Evolutionary conservation across 2,797 vertebrate species (phyloP).

Genomic region (Malurus splendens): DNA sequence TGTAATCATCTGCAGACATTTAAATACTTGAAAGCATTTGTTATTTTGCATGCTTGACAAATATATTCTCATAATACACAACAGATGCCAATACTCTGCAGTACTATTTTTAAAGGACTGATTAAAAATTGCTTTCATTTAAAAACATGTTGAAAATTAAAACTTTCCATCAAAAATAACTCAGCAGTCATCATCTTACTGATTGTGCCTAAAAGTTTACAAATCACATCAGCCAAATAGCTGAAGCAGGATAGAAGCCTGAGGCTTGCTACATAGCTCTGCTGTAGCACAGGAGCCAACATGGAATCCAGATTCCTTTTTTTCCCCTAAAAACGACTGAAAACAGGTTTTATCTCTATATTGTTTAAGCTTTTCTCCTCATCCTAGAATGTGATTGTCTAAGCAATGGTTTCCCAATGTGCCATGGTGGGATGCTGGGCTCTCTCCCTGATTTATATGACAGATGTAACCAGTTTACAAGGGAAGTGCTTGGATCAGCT

Average conservation of each 20-base stretch:
- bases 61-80: constrained; percentile 11
- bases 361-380: neutral
- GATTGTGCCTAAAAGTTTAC: constrained; percentile 31
- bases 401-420: neutral
- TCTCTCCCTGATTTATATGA: neutral
- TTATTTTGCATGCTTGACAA: constrained; percentile 30
- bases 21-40: constrained; percentile 20
- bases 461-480: neutral
- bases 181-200: constrained; percentile 18
- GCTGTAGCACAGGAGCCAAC: neutral
- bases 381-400: neutral
- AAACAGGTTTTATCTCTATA: neutral
- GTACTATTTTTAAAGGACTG: constrained; percentile 48
- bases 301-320: neutral
- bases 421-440: neutral
- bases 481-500: neutral
- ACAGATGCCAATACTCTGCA: constrained; percentile 39
- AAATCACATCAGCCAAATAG: constrained; percentile 25
- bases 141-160: constrained; percentile 48
- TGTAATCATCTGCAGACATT: neutral
- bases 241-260: neutral
- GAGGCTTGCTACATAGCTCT: neutral
- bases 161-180: constrained; percentile 56
- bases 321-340: neutral
- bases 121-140: constrained; percentile 53